Percentiles rank a stretch among this genome's conserved stretches.
Evolutionary conservation across 2,797 vertebrate species (phyloP).

Genomic region (Sebastes reedi): DNA sequence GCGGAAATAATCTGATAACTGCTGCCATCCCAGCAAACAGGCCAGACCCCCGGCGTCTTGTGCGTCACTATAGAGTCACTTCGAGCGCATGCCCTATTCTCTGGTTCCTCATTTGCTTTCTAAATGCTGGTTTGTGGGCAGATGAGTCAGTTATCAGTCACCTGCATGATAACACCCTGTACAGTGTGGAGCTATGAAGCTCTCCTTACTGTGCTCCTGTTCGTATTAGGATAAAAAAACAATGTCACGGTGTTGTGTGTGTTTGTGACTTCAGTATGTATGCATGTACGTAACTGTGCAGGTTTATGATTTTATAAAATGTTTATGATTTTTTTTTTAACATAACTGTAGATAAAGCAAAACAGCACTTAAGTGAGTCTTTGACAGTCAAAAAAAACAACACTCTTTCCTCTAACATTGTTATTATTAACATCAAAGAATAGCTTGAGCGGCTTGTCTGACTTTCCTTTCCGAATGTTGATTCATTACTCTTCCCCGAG

Average conservation of each 20-base stretch:
- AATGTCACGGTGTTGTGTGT: not conserved
- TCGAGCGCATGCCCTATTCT: not conserved
- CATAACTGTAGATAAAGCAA: not conserved
- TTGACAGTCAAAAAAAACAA: slow-evolving; percentile 1
- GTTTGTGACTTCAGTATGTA: not conserved
- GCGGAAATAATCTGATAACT: slow-evolving; percentile 69
- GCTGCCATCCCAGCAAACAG: slow-evolving; percentile 53
- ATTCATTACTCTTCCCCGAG: slow-evolving; percentile 61
- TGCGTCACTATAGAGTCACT: slow-evolving; percentile 42
- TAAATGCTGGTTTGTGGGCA: slow-evolving; percentile 19
- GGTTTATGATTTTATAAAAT: not conserved
- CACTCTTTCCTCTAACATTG: slow-evolving; percentile 11
- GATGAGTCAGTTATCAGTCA: slow-evolving; percentile 16
- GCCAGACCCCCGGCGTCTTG: slow-evolving; percentile 36
- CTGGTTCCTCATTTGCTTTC: slow-evolving; percentile 18
- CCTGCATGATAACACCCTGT: slow-evolving; percentile 22
- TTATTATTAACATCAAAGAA: slow-evolving; percentile 38
- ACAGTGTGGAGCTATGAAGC: not conserved
- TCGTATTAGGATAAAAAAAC: slow-evolving; percentile 16
- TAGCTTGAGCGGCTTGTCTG: slow-evolving; percentile 17
- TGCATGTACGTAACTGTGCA: not conserved
- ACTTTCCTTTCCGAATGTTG: slow-evolving; percentile 38
- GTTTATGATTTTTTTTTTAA: not conserved
- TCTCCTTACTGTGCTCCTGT: not conserved
- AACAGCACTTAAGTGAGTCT: not conserved